Percentiles rank a stretch among this genome's conserved stretches.
Conservation (phyloP, 2,888 invertebrate genomes). For the Bombylius major region DNA sequence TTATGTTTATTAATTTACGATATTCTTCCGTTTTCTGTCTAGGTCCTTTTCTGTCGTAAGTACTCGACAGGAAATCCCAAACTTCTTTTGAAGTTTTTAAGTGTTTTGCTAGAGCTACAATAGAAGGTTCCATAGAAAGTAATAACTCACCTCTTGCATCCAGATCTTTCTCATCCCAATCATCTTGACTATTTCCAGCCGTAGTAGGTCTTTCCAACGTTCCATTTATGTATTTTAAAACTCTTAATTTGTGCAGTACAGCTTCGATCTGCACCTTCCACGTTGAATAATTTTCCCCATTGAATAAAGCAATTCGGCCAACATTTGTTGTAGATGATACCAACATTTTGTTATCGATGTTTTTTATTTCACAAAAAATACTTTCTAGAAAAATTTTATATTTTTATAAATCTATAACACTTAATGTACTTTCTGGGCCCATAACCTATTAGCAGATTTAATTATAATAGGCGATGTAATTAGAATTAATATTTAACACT, state of each 20-base stretch:
- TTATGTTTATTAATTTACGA: slow-evolving; percentile 10
- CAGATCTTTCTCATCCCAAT: slow-evolving; percentile 7
- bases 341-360: no score
- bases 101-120: slow-evolving; percentile 5
- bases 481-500: no score
- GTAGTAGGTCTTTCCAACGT: background rate
- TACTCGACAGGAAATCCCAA: slow-evolving; percentile 7
- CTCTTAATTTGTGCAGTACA: slow-evolving; percentile 4
- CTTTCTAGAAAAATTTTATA: no score
- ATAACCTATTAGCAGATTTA: no score
- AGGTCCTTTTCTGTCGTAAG: slow-evolving; percentile 9
- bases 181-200: background rate
- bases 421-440: no score
- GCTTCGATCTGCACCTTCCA: slow-evolving; percentile 9
- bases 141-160: slow-evolving; percentile 6
- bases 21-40: slow-evolving; percentile 9
- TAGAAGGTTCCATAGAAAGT: slow-evolving; percentile 4
- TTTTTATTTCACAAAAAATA: no score
- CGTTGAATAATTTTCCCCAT: background rate
- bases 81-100: slow-evolving; percentile 9
- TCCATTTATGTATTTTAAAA: slow-evolving; percentile 1
- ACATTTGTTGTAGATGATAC: background rate
- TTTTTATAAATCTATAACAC: no score
- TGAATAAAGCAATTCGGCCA: background rate
- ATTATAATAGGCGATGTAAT: no score